Evolutionary conservation across 1,140 invertebrate genomes (phyloP).

Genomic region (Lucilia sericata): DNA sequence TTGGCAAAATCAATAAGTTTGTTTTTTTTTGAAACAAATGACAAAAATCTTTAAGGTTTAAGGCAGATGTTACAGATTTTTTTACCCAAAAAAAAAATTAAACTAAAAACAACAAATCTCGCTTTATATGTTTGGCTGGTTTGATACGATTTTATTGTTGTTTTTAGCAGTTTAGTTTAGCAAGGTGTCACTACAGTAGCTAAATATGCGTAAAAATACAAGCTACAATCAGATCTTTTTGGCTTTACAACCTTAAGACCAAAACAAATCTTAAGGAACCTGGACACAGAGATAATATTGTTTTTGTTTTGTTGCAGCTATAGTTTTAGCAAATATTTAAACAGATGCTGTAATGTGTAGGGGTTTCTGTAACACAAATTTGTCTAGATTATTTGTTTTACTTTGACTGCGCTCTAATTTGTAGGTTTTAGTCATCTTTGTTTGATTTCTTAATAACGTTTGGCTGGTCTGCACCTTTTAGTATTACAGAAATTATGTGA

Average conservation of each 20-base stretch:
- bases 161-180: conserved; percentile 11
- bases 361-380: background rate
- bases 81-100: background rate
- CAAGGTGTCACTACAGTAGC: conserved; percentile 41
- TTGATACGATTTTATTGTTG: background rate
- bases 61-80: background rate
- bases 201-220: conserved; percentile 4
- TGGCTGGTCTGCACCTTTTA: background rate
- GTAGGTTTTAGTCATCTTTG: conserved; percentile 27
- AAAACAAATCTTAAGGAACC: no score
- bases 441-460: background rate
- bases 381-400: background rate
- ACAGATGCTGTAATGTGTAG: conserved; percentile 25
- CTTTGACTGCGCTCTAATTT: conserved; percentile 10
- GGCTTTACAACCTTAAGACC: background rate
- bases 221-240: background rate
- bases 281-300: no score
- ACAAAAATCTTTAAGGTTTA: background rate
- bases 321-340: conserved; percentile 26
- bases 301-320: background rate
- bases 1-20: background rate
- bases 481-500: conserved; percentile 45
- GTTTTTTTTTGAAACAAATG: background rate
- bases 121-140: background rate
- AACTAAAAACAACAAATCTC: conserved; percentile 10